A percentile compares a stretch with the other conserved stretches of the same genome.
Evolutionary conservation across 2,113 vertebrate species (phyloP).

Genomic region (Albula glossodonta): DNA sequence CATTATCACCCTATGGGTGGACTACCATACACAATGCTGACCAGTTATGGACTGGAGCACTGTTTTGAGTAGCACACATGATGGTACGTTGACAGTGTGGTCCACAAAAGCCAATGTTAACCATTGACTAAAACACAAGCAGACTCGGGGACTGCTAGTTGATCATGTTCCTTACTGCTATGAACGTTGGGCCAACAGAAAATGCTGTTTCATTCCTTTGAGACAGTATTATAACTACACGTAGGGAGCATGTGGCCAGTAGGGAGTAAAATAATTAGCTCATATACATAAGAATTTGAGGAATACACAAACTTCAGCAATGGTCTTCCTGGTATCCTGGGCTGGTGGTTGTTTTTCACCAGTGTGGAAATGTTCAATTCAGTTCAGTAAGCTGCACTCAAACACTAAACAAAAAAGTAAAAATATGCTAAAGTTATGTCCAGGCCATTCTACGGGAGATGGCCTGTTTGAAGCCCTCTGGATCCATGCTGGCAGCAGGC

Average conservation of each 20-base stretch:
- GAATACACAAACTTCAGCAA: not conserved
- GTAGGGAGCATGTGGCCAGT: too few species aligned
- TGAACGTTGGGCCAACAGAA: not conserved
- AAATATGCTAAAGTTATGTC: slow-evolving; percentile 59
- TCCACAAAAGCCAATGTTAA: not conserved
- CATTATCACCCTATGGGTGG: not conserved
- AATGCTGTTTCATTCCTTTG: not conserved
- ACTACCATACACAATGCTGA: not conserved
- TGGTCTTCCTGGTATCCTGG: not conserved
- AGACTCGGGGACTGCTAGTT: not conserved
- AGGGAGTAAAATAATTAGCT: not conserved
- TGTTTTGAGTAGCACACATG: not conserved
- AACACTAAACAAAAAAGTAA: not conserved
- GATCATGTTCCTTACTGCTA: not conserved
- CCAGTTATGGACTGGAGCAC: not conserved
- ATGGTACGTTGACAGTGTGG: not conserved
- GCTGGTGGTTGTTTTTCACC: not conserved
- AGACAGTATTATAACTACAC: not conserved
- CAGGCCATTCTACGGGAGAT: slow-evolving; percentile 74
- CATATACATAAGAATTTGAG: not conserved
- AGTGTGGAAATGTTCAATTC: not conserved
- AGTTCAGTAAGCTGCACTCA: not conserved
- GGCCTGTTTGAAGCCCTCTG: slow-evolving; percentile 71
- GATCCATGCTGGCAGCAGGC: slow-evolving; percentile 60
- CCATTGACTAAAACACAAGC: not conserved